Conservation (phyloP, 1,140 invertebrate species). For the Bathynomus jamesi region DNA sequence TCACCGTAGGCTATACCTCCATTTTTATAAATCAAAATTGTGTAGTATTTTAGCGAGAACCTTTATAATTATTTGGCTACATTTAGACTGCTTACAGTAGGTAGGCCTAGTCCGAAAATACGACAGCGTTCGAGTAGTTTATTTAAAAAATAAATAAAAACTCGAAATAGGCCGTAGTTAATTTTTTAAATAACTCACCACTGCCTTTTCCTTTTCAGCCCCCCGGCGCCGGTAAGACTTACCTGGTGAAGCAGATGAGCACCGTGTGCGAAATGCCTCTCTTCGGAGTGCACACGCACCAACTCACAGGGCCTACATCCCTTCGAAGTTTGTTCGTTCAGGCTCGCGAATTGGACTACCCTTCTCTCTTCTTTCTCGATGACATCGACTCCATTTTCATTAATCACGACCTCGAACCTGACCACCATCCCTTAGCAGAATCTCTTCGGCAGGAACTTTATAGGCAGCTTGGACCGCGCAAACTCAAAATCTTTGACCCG, state of each 20-base stretch:
- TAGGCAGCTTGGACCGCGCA: slow-evolving; percentile 25
- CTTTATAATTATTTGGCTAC: no score
- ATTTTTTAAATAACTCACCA: no score
- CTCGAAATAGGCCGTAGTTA: no score
- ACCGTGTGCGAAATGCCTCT: slow-evolving; percentile 37
- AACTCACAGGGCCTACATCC: slow-evolving; percentile 18
- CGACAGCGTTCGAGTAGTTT: no score
- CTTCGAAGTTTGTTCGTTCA: slow-evolving; percentile 28
- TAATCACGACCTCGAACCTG: slow-evolving; percentile 19
- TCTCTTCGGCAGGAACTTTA: slow-evolving; percentile 28
- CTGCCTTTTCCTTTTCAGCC: slow-evolving; percentile 25
- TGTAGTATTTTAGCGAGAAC: no score
- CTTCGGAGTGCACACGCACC: slow-evolving; percentile 34
- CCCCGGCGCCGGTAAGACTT: slow-evolving; percentile 36
- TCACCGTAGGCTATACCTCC: no score
- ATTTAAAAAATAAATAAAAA: no score
- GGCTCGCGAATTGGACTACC: slow-evolving; percentile 28
- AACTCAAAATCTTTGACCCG: slow-evolving; percentile 32
- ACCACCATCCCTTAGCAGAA: neutral
- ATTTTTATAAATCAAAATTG: no score
- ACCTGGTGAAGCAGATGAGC: slow-evolving; percentile 37
- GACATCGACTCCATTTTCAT: slow-evolving; percentile 33
- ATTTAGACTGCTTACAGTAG: no score
- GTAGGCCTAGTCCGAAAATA: no score
- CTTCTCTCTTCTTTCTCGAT: slow-evolving; percentile 34